Base-by-base conservation (phyloP, 2,888 invertebrate genomes). In the Mesopsocus fuscifrons region DNA sequence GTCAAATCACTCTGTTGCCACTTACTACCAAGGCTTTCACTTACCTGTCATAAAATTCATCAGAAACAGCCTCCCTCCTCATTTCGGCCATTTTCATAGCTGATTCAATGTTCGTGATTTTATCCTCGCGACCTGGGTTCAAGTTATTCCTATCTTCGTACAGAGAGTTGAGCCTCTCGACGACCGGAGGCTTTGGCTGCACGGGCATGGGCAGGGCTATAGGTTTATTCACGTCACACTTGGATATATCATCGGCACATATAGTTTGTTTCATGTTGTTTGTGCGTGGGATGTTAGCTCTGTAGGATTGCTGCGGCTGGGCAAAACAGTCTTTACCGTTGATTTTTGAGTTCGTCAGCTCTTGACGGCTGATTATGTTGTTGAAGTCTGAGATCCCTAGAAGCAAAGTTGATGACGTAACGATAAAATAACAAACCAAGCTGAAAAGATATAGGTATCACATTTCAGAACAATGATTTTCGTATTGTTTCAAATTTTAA, bases 1-100 rank as follows among this genome's bases (percentile, higher is more conserved):
- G n/a, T n/a, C n/a, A n/a, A n/a, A n/a, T n/a, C n/a, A n/a, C n/a
- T n/a, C n/a, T n/a, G n/a, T n/a, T n/a, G n/a, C n/a, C n/a, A n/a
- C n/a, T n/a, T n/a, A n/a, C n/a, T n/a, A n/a, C n/a, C n/a, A n/a
- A n/a, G n/a, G n/a, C n/a, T n/a, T n/a, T n/a, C n/a, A n/a, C n/a
- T n/a, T n/a, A n/a, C n/a, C n/a, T n/a, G 46, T 58, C 58, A 45
- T 57, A 58, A 33, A 52, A 53, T 20, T 54, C 51, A 30, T 49
- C 50, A 9, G 32, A 30, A 9, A 43, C 46, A 2, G 41, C 30
- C 34, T 46, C 34, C 48, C 48, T n/a, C 18, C 21, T 38, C 21
- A 18, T 13, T 18, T 15, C 38, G 3, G 38, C 38, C 38, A 38
- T 38, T 20, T 38, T 38, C 11, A 18, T 38, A 5, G 38, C 38